These are phyloP conservation scores for Climacteris rufus DNA, from an alignment of 2,113 vertebrate genomes.

Conservation along the genomic window DNA sequence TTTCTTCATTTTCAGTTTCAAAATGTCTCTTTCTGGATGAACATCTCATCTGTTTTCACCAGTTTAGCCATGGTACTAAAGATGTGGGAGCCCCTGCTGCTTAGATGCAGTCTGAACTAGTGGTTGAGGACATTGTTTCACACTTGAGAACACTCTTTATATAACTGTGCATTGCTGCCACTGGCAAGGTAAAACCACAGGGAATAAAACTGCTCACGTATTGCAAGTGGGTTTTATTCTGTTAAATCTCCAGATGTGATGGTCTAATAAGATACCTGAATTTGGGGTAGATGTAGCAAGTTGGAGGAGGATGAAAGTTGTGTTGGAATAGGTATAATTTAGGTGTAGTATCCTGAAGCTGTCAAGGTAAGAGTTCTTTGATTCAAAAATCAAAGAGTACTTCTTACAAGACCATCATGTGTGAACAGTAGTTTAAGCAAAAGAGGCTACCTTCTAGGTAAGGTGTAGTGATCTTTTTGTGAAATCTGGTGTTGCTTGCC, in stretches of 20 bases:
- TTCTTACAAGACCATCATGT: neutral
- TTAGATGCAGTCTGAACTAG: neutral
- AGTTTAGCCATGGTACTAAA: neutral
- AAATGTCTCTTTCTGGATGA: neutral
- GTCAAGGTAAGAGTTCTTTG: neutral
- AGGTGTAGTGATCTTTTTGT: neutral
- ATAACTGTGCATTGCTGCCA: neutral
- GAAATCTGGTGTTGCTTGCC: neutral
- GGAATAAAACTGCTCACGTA: neutral
- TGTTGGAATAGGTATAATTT: neutral
- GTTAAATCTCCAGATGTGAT: neutral
- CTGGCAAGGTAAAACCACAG: neutral
- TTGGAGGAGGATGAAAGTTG: neutral
- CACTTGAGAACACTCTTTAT: neutral
- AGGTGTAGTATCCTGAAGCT: neutral
- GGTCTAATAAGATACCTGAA: neutral
- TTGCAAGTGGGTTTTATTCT: neutral
- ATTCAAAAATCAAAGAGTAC: neutral
- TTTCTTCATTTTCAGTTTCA: neutral
- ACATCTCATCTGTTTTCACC: neutral
- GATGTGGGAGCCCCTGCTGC: neutral
- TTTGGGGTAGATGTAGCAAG: neutral
- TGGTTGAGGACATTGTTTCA: neutral
- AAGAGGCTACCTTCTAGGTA: neutral
- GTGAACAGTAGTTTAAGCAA: neutral